Evolutionary conservation across 2,888 invertebrate genomes (phyloP).

Genomic region (Drosophila recens): DNA sequence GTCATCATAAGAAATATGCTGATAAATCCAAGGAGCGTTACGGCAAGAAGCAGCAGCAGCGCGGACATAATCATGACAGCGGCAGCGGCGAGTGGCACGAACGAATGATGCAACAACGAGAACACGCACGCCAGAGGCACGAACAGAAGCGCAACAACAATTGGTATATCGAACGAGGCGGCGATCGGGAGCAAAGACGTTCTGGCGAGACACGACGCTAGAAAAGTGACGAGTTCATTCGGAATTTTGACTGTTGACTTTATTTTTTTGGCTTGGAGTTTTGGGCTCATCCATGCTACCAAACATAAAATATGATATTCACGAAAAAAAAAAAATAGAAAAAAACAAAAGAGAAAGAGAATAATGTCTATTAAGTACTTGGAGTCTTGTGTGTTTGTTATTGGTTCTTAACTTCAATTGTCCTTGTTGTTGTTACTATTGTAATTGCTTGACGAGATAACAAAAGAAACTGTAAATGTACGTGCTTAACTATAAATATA

Average conservation of each 20-base stretch:
- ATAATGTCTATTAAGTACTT: background rate
- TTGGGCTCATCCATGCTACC: background rate
- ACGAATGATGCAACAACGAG: slow-evolving; percentile 82
- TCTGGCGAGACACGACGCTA: slow-evolving; percentile 54
- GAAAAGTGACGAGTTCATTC: slow-evolving; percentile 6
- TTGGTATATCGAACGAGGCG: slow-evolving; percentile 83
- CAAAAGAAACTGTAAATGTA: slow-evolving; percentile 16
- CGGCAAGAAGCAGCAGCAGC: slow-evolving; percentile 27
- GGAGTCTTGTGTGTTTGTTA: slow-evolving; percentile 31
- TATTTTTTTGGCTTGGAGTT: background rate
- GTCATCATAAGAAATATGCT: background rate
- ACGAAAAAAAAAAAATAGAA: background rate
- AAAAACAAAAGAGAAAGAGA: background rate
- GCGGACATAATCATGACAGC: slow-evolving; percentile 39
- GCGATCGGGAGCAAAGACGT: slow-evolving; percentile 80
- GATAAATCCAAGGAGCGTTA: slow-evolving; percentile 21
- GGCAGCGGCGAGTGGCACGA: slow-evolving; percentile 81
- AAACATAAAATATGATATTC: background rate
- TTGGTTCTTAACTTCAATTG: slow-evolving; percentile 36
- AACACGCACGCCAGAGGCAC: slow-evolving; percentile 67
- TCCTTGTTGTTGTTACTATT: slow-evolving; percentile 18
- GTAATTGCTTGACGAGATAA: slow-evolving; percentile 23
- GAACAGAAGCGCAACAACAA: slow-evolving; percentile 77
- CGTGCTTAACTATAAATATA: slow-evolving; percentile 36
- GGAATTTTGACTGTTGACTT: slow-evolving; percentile 2